Evolutionary conservation across 1,140 invertebrate genomes (phyloP), one percentile per base, ranked within the genome.

Genomic region (Caerostris extrusa): DNA sequence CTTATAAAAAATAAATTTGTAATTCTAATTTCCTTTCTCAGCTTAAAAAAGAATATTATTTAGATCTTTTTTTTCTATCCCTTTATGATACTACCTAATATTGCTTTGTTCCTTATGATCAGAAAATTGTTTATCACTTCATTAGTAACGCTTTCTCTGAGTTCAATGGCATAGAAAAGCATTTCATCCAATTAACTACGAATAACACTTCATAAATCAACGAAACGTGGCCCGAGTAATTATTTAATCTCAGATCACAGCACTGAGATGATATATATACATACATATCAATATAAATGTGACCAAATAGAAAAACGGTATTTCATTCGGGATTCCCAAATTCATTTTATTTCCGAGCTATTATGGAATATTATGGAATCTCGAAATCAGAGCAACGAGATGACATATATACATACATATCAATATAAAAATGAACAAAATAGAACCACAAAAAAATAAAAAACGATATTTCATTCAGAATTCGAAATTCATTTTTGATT

Each of bases 371-470:
- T 81, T 8, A 10, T 14, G 58, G 3, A 58, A n/a, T 17, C 83
- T 58, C n/a, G 19, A 19, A 60, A 58, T 60, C 12, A 86, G 34
- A 86, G 34, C 83, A 19, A 6, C 12, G 57, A 4, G 56, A 86
- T 58, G 83, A 86, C 19, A 19, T 60, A 86, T 86, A n/a, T n/a
- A n/a, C n/a, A 58, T n/a, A 57, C 83, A 60, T 86, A 86, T 86
- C 56, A 86, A 60, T 60, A 86, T 86, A 86, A 86, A 86, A 58
- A 53, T 6, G 5, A 53, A 81, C 8, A 10, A 60, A 60, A 6
- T 6, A 19, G 50, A 82, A 6, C 3, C 50, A 53, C 7, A 82
- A 55, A 82, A 86, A 86, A 58, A 57, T 57, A 58, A 60, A 56
- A 12, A 19, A 86, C 7, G 17, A 19, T 14, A 58, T 86, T 58